Conservation (phyloP, 2,113 vertebrate species). For the Poecilia latipinna region DNA sequence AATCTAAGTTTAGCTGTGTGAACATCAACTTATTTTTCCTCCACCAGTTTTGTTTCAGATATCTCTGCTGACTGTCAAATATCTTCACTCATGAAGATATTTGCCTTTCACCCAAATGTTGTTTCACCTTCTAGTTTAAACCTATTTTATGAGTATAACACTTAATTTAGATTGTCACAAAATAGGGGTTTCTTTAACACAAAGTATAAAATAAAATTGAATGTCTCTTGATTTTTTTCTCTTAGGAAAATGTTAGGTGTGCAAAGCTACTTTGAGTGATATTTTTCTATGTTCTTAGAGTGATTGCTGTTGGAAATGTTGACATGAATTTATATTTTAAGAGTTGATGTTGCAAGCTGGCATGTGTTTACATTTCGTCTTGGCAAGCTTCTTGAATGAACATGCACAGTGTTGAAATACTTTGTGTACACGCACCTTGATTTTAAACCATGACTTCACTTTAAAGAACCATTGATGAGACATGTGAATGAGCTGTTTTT, state of each 20-base stretch:
- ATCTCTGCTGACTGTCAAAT: conserved; percentile 2
- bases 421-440: conserved; percentile 22
- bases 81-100: conserved; percentile 2
- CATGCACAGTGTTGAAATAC: conserved; percentile 48
- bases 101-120: conserved; percentile 1
- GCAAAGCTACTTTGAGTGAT: conserved; percentile 18
- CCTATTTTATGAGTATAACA: background rate
- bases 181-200: conserved; percentile 10
- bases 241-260: background rate
- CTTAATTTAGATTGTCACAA: conserved; percentile 5
- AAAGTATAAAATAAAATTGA: conserved; percentile 43
- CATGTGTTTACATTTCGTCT: conserved; percentile 30
- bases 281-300: conserved; percentile 15
- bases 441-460: background rate
- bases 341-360: conserved; percentile 18
- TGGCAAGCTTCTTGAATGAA: conserved; percentile 25
- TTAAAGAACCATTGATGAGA: conserved; percentile 14
- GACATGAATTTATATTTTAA: background rate
- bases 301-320: conserved; percentile 5
- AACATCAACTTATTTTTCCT: background rate
- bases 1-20: conserved; percentile 13
- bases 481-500: conserved; percentile 53
- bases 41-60: conserved; percentile 15
- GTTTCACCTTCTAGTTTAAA: conserved; percentile 8
- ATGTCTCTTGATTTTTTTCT: conserved; percentile 45